These are phyloP conservation scores for Smittia sp. DNA, from an alignment of 2,888 invertebrate genomes.

Conservation along the genomic window DNA sequence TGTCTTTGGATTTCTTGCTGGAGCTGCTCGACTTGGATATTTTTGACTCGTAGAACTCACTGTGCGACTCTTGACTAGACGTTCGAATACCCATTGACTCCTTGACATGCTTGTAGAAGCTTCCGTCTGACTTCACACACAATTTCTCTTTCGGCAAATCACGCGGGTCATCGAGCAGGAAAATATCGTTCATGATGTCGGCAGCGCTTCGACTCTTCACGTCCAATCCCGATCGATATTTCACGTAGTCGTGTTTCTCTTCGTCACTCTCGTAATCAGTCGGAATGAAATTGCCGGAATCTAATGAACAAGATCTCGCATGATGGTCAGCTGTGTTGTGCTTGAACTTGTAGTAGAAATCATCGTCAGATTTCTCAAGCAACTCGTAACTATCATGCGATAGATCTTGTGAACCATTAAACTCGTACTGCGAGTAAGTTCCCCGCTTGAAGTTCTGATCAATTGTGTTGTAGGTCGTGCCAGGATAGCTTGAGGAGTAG, in stretches of 20 bases:
- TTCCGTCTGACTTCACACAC: slow-evolving; percentile 70
- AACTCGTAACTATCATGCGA: slow-evolving; percentile 87
- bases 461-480: slow-evolving; percentile 65
- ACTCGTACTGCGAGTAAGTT: slow-evolving; percentile 50
- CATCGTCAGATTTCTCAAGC: slow-evolving; percentile 71
- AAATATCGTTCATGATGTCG: slow-evolving; percentile 72
- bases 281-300: slow-evolving; percentile 74
- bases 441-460: slow-evolving; percentile 54
- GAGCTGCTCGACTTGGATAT: slow-evolving; percentile 65
- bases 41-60: slow-evolving; percentile 67
- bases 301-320: slow-evolving; percentile 69
- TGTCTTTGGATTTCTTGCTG: slow-evolving; percentile 64
- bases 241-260: slow-evolving; percentile 57
- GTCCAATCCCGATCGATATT: slow-evolving; percentile 59
- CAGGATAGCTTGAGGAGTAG: slow-evolving; percentile 84
- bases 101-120: slow-evolving; percentile 68
- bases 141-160: slow-evolving; percentile 69
- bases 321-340: slow-evolving; percentile 50
- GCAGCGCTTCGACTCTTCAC: slow-evolving; percentile 66
- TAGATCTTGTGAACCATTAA: slow-evolving; percentile 72
- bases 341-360: slow-evolving; percentile 45
- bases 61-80: slow-evolving; percentile 69
- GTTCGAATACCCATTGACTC: slow-evolving; percentile 63
- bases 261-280: slow-evolving; percentile 68
- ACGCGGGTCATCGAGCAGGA: slow-evolving; percentile 73